Percentiles rank a stretch among this genome's conserved stretches.
Conservation (phyloP, 2,888 invertebrate species). For the Zeuzera pyrina region DNA sequence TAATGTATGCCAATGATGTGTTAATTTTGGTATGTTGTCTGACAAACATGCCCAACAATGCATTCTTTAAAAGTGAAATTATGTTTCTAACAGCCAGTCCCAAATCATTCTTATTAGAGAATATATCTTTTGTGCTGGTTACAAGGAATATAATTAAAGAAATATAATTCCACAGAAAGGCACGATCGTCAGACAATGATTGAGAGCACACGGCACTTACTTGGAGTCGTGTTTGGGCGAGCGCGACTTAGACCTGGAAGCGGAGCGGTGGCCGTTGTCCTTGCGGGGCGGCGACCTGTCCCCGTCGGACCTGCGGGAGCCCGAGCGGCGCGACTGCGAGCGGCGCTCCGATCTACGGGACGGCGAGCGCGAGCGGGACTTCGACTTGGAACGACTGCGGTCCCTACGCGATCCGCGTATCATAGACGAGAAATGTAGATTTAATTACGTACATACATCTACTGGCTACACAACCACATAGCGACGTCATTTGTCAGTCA, state of each 20-base stretch:
- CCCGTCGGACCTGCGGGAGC: slow-evolving; percentile 13
- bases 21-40: slow-evolving; percentile 20
- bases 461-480: slow-evolving; percentile 15
- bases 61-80: too few species aligned
- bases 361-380: slow-evolving; percentile 35
- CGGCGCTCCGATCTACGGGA: slow-evolving; percentile 36
- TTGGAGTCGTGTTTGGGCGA: slow-evolving; percentile 52
- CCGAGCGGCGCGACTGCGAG: slow-evolving; percentile 30
- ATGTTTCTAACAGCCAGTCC: too few species aligned
- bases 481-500: too few species aligned
- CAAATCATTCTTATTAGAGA: too few species aligned
- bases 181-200: slow-evolving; percentile 34
- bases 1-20: slow-evolving; percentile 28
- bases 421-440: slow-evolving; percentile 6
- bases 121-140: slow-evolving; percentile 4
- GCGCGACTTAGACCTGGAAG: slow-evolving; percentile 59
- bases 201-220: slow-evolving; percentile 52
- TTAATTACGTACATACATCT: slow-evolving; percentile 5
- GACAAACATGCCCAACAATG: slow-evolving; percentile 43
- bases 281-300: slow-evolving; percentile 10
- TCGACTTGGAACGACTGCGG: slow-evolving; percentile 51
- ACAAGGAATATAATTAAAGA: slow-evolving; percentile 8
- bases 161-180: slow-evolving; percentile 28
- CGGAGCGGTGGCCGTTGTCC: slow-evolving; percentile 22
- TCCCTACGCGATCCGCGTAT: slow-evolving; percentile 34